Conservation (phyloP, 2,888 invertebrate genomes). For the Drosophila paracracens region DNA sequence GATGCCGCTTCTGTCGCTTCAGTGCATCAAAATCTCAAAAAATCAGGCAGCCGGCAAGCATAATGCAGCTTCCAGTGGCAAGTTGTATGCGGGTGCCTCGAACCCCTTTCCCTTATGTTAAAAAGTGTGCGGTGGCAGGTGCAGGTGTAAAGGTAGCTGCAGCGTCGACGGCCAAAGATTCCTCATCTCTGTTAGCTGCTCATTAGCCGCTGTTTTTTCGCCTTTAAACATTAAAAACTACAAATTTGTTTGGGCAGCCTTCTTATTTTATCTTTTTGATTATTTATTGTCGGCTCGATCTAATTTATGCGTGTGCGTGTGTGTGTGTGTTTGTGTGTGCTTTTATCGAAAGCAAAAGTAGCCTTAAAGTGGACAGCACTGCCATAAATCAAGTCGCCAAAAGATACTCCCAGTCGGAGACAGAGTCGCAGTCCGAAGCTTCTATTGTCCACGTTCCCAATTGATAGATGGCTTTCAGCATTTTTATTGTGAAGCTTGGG, state of each 20-base stretch:
- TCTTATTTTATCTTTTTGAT: constrained; percentile 16
- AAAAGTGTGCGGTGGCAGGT: constrained; percentile 10
- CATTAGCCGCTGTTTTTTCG: constrained; percentile 59
- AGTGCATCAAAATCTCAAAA: constrained; percentile 69
- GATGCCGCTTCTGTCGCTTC: constrained; percentile 41
- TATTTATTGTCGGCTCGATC: constrained; percentile 52
- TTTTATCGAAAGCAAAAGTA: constrained; percentile 49
- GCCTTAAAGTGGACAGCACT: constrained; percentile 4
- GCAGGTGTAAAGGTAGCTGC: constrained; percentile 9
- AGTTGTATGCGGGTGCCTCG: constrained; percentile 45
- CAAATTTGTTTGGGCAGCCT: constrained; percentile 32
- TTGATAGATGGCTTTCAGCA: constrained; percentile 57
- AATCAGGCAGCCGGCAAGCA: constrained; percentile 71
- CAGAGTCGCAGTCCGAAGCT: constrained; percentile 20
- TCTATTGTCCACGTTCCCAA: constrained; percentile 45
- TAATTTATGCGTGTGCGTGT: constrained; percentile 53
- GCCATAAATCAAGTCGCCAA: constrained; percentile 65
- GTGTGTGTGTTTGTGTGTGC: constrained; percentile 21
- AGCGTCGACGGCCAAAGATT: constrained; percentile 18
- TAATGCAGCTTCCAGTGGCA: constrained; percentile 53
- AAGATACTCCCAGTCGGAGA: constrained; percentile 28
- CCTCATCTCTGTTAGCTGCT: constrained; percentile 35
- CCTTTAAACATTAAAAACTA: constrained; percentile 41
- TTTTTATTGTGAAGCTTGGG: constrained; percentile 36
- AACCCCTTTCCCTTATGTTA: constrained; percentile 8